These are phyloP conservation scores for Aurelia sp. DNA, from an alignment of 30 jellyfish, hydroid and myxozoan species.

Conservation along the genomic window DNA sequence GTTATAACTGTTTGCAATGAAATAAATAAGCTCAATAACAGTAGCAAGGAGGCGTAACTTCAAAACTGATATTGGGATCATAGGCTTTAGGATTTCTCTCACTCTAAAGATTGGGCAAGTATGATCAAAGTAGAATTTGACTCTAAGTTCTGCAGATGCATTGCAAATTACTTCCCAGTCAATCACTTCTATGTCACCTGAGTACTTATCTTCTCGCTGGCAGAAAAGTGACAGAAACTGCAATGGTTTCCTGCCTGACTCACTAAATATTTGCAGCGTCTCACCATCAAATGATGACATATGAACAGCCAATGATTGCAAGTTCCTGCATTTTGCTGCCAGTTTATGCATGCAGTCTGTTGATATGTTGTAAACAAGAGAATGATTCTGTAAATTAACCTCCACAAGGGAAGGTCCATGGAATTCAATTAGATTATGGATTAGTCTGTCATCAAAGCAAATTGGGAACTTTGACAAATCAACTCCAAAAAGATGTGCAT, in stretches of 20 bases:
- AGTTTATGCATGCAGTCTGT: slow-evolving; percentile 25
- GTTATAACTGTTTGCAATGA: slow-evolving; percentile 37
- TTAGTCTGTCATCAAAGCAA: slow-evolving; percentile 24
- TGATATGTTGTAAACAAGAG: slow-evolving; percentile 57
- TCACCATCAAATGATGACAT: slow-evolving; percentile 51
- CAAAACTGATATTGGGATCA: slow-evolving; percentile 46
- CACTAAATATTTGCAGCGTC: slow-evolving; percentile 32
- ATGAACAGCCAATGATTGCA: slow-evolving; percentile 36
- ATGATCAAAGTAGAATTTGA: slow-evolving; percentile 56
- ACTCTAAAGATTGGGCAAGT: slow-evolving; percentile 65
- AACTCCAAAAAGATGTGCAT: slow-evolving; percentile 13
- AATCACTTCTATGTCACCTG: slow-evolving; percentile 17
- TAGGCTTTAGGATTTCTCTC: slow-evolving; percentile 43
- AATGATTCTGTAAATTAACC: slow-evolving; percentile 37
- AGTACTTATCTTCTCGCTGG: slow-evolving; percentile 58
- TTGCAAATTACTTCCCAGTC: slow-evolving; percentile 53
- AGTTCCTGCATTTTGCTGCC: slow-evolving; percentile 32
- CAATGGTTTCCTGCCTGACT: slow-evolving; percentile 19
- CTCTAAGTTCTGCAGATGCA: slow-evolving; percentile 37
- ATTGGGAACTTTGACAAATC: slow-evolving; percentile 72
- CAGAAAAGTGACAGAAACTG: slow-evolving; percentile 44
- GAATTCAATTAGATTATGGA: slow-evolving; percentile 3
- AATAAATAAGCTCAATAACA: slow-evolving; percentile 52
- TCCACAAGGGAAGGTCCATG: slow-evolving; percentile 30
- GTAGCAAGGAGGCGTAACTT: slow-evolving; percentile 63